A percentile compares a stretch with the other conserved stretches of the same genome.
These are phyloP conservation scores for Petrolisthes manimaculis DNA, from an alignment of 2,888 invertebrate species.

Conservation along the genomic window DNA sequence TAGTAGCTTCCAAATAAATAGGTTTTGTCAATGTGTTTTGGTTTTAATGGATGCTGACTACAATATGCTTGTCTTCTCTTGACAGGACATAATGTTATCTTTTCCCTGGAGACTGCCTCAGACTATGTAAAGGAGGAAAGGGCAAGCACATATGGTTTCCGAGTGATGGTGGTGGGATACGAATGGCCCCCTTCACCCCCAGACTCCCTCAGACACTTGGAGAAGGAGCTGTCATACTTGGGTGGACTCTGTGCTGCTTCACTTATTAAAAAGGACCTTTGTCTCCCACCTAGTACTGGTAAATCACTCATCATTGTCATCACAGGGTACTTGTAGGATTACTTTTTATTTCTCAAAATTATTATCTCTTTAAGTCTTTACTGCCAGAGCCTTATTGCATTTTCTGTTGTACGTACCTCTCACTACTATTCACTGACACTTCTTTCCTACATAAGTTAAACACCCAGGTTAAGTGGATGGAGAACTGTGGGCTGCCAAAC, in stretches of 20 bases:
- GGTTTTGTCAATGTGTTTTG: too few relatives aligned
- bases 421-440: too few relatives aligned
- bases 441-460: too few relatives aligned
- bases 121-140: constrained; percentile 93
- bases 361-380: too few relatives aligned
- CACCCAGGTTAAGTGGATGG: too few relatives aligned
- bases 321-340: too few relatives aligned
- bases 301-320: background rate
- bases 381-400: too few relatives aligned
- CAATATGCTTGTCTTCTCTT: background rate
- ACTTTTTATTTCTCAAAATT: too few relatives aligned
- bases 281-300: constrained; percentile 73
- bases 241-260: constrained; percentile 93
- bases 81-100: constrained; percentile 89
- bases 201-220: constrained; percentile 79
- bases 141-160: constrained; percentile 83
- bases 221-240: constrained; percentile 89
- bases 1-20: too few relatives aligned
- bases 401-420: too few relatives aligned
- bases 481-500: too few relatives aligned
- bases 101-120: constrained; percentile 95
- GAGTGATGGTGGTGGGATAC: constrained; percentile 86
- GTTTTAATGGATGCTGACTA: background rate
- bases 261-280: constrained; percentile 85
- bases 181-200: constrained; percentile 71